Percentiles rank a stretch among this genome's conserved stretches.
Conservation (phyloP, 2,797 vertebrate genomes). For the Oreonectes daqikongensis region DNA sequence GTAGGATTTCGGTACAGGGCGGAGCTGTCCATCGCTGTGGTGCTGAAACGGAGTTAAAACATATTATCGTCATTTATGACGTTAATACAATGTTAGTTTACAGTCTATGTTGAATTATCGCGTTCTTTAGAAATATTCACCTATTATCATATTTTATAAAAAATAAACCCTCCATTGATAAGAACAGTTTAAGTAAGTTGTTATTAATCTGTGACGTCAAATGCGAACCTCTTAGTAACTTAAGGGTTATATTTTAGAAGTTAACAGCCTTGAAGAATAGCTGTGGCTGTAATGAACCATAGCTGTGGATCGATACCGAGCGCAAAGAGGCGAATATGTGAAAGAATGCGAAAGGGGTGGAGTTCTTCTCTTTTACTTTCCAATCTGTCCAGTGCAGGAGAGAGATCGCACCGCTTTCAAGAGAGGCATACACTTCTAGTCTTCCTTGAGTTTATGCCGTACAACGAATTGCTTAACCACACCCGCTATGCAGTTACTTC, state of each 20-base stretch:
- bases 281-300: constrained; percentile 57
- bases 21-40: constrained; percentile 50
- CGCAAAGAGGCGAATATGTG: constrained; percentile 56
- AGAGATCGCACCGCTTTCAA: constrained; percentile 54
- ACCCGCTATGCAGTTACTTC: not conserved
- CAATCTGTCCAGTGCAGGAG: constrained; percentile 60
- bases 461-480: not conserved
- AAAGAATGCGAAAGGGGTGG: constrained; percentile 76
- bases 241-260: constrained; percentile 19
- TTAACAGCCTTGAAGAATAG: constrained; percentile 55
- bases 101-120: not conserved
- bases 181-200: not conserved
- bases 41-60: constrained; percentile 49
- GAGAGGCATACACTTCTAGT: not conserved
- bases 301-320: constrained; percentile 63
- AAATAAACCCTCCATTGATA: not conserved
- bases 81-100: not conserved
- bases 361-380: constrained; percentile 76
- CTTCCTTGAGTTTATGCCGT: constrained; percentile 11
- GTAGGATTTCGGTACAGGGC: not conserved
- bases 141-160: too few species aligned
- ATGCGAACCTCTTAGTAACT: not conserved
- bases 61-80: not conserved
- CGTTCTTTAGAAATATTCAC: not conserved
- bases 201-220: not conserved